Conservation (phyloP, 2,888 invertebrate genomes). For the Plebejus argus region DNA sequence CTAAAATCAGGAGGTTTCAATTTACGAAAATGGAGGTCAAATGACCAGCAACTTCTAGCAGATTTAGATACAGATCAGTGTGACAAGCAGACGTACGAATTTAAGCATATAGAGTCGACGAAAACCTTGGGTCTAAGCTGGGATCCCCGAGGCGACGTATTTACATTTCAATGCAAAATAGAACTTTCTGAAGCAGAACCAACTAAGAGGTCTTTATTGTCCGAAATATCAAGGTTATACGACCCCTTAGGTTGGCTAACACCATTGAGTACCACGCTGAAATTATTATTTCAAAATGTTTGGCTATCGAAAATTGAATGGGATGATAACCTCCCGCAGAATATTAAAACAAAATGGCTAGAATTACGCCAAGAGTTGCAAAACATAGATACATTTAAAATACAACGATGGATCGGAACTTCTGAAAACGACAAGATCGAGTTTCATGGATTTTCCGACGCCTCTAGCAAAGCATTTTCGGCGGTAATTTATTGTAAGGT, state of each 20-base stretch:
- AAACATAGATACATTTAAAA: conserved; percentile 6
- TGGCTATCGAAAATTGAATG: neutral
- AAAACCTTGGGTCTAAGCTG: conserved; percentile 37
- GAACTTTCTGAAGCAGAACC: neutral
- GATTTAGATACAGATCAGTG: no score
- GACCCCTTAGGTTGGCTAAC: no score
- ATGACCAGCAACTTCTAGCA: conserved; percentile 8
- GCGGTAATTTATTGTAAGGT: neutral
- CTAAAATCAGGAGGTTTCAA: conserved; percentile 38
- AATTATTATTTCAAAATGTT: neutral
- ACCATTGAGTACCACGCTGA: neutral
- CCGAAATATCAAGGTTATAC: conserved; percentile 12
- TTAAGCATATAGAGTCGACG: conserved; percentile 25
- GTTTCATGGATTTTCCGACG: neutral
- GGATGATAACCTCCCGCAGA: neutral
- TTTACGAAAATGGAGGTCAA: conserved; percentile 38
- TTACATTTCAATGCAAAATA: conserved; percentile 28
- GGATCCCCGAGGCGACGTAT: conserved; percentile 33
- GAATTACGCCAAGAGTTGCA: no score
- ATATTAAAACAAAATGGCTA: conserved; percentile 6
- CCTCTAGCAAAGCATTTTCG: neutral
- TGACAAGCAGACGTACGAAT: no score
- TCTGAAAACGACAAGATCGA: conserved; percentile 4
- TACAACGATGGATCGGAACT: neutral
- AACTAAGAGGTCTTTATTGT: neutral